phyloP scores from a whole-genome alignment of 2,113 vertebrate species.

The Beaufortia kweichowensis region DNA sequence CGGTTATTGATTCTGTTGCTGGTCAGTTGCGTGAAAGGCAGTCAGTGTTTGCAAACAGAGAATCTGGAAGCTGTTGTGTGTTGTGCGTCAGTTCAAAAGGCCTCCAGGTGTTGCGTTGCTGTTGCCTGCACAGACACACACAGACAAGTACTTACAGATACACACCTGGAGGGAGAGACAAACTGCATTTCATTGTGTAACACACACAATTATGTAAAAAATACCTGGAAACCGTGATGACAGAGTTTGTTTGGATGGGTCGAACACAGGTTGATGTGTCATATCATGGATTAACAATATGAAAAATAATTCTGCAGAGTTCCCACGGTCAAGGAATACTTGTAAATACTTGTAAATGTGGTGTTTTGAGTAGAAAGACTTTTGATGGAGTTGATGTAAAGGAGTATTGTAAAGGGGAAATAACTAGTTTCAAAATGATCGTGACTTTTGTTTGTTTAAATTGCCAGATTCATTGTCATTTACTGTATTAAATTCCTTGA shows the following conservation, averaged over 20 bases:
- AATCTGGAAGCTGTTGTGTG: slow-evolving; percentile 4
- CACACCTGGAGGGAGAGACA: neutral
- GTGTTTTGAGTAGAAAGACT: too few relatives aligned
- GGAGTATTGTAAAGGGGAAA: too few relatives aligned
- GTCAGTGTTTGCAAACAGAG: neutral
- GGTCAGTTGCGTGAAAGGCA: neutral
- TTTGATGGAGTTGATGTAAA: too few relatives aligned
- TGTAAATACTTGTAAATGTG: too few relatives aligned
- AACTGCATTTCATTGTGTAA: neutral
- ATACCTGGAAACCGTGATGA: neutral
- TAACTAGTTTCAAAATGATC: too few relatives aligned
- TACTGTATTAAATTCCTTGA: too few relatives aligned
- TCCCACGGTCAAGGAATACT: too few relatives aligned
- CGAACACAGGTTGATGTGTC: too few relatives aligned
- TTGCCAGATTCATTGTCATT: too few relatives aligned
- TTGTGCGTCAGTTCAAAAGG: slow-evolving; percentile 32
- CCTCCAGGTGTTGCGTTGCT: slow-evolving; percentile 47
- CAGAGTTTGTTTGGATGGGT: neutral
- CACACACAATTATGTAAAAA: neutral
- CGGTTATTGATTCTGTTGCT: neutral
- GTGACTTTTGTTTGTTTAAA: too few relatives aligned
- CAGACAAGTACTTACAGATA: slow-evolving; percentile 27
- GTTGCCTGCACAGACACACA: slow-evolving; percentile 39
- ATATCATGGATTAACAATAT: too few relatives aligned
- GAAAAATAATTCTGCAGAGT: too few relatives aligned